Base-by-base conservation (phyloP, 2,113 vertebrate genomes). In the Pterocles burchelli region DNA sequence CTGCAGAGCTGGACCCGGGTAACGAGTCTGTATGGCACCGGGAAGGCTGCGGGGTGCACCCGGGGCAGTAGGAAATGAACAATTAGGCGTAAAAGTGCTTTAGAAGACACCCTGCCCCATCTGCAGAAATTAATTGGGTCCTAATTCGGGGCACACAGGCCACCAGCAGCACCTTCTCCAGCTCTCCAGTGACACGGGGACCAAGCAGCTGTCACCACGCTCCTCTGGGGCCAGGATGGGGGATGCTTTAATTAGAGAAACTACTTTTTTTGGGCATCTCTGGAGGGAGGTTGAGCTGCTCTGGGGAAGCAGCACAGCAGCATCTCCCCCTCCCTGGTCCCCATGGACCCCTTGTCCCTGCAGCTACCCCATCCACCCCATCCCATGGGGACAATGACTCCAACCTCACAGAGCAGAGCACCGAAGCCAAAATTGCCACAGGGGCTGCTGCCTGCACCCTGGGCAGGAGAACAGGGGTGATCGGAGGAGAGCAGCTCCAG, bases 161-260 rank as follows among this genome's bases (percentile, higher is more conserved):
- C 57, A 9, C 41, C 13, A 8, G 29, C 36, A 71, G 5, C 1
- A 1, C n/a, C 48, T 58, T 33, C 17, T 19, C 34, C 24, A 52
- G 38, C 38, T 43, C 58, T 43, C 11, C 63, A 59, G 38, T 0
- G 2, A 19, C 0, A 0, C 3, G 2, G 24, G 51, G 66, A 55
- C 10, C 0, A 0, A 78, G 36, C n/a, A 72, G 21, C 16, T 9
- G 0, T 4, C 5, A 1, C 19, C 1, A 0, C 4, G 13, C 34
- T 68, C 77, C 77, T 68, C 52, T 55, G 48, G 54, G 63, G 16
- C n/a, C 13, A 3, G 16, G 46, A 49, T 2, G 5, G 3, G 6
- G 13, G 21, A 38, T 49, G 17, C 17, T 88, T 73, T 48, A 65
- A 85, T 52, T 38, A 38, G 7, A 67, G 71, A 36, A 94, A 33